phyloP scores from a whole-genome alignment of 1,140 invertebrate species.

The Drosophila bocki region DNA sequence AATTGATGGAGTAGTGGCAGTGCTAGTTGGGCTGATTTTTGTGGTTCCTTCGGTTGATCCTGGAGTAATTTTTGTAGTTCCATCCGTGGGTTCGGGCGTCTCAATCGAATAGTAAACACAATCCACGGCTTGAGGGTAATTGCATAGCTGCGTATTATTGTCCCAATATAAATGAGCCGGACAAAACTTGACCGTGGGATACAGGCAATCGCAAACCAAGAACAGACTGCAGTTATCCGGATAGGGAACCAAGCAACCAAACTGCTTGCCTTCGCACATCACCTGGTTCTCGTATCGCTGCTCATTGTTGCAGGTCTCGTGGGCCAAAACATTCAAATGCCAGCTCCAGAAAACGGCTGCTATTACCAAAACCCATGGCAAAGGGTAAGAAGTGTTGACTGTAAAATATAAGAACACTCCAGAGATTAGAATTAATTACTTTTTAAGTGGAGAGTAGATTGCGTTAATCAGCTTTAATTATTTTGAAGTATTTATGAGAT shows the following conservation, averaged over 20 bases:
- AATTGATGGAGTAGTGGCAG: constrained; percentile 1
- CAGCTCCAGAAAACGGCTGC: constrained; percentile 29
- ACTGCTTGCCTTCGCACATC: constrained; percentile 57
- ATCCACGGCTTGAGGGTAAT: constrained; percentile 55
- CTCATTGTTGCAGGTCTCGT: constrained; percentile 66
- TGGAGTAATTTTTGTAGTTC: constrained; percentile 25
- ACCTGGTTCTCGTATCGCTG: constrained; percentile 64
- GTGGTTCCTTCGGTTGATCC: constrained; percentile 4
- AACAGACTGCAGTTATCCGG: constrained; percentile 68
- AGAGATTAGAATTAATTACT: constrained; percentile 3
- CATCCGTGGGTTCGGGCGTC: constrained; percentile 26
- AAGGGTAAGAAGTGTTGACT: constrained; percentile 4
- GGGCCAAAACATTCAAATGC: constrained; percentile 27
- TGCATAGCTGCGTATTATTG: constrained; percentile 54
- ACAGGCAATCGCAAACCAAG: constrained; percentile 69
- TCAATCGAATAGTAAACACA: constrained; percentile 54
- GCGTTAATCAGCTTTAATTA: neutral
- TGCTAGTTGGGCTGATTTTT: neutral
- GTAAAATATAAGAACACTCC: neutral
- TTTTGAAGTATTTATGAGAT: neutral
- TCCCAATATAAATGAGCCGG: constrained; percentile 54
- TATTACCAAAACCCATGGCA: constrained; percentile 31
- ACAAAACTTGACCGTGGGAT: constrained; percentile 67
- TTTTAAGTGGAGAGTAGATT: neutral
- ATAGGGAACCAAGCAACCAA: constrained; percentile 64